Conservation (phyloP, 2,113 vertebrate species). For the Engraulis encrasicolus region DNA sequence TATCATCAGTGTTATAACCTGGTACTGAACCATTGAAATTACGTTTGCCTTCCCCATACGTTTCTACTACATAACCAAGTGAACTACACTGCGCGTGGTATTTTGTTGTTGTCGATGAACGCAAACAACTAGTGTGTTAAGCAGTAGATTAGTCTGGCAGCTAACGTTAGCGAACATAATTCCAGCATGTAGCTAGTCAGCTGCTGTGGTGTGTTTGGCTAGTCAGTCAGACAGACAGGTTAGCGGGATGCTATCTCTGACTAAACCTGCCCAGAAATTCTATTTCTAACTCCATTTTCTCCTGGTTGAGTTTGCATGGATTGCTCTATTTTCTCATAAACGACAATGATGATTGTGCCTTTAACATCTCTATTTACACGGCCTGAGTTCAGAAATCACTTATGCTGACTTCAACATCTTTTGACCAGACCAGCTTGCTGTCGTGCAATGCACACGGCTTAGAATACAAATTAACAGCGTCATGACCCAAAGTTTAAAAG, state of each 20-base stretch:
- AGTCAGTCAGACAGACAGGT: background rate
- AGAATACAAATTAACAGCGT: background rate
- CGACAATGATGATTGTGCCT: background rate
- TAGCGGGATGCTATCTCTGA: background rate
- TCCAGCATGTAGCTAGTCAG: too few relatives aligned
- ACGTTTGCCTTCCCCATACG: background rate
- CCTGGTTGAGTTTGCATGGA: background rate
- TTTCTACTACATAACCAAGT: background rate
- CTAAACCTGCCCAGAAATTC: background rate
- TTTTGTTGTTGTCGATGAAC: background rate
- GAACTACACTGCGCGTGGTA: background rate
- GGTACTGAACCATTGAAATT: background rate
- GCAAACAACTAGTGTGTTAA: background rate
- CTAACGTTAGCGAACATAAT: background rate
- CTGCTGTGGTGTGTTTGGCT: constrained; percentile 26
- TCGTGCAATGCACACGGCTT: background rate
- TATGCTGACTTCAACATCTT: background rate
- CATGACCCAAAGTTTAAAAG: background rate
- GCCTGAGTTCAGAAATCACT: background rate
- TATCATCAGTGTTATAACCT: background rate
- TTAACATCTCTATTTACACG: background rate
- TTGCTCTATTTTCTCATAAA: background rate
- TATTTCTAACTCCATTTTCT: background rate
- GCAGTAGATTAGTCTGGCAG: background rate
- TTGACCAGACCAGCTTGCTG: background rate